Percentiles rank a stretch among this genome's conserved stretches.
phyloP scores from a whole-genome alignment of 2,797 vertebrate species.

The Chrysocyon brachyurus region DNA sequence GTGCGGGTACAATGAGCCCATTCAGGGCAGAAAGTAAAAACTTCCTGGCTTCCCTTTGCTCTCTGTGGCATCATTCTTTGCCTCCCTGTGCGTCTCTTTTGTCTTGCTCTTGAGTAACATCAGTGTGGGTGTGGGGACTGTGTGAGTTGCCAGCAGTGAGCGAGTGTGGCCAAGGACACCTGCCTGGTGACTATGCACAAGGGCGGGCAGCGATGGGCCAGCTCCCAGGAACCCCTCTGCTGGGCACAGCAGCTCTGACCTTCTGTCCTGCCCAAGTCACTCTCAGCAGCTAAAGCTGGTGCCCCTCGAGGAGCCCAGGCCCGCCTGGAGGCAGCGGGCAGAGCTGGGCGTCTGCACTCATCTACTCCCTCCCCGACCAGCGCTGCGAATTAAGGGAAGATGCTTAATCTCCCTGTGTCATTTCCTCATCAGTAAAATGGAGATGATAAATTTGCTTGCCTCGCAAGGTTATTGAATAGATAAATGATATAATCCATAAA shows the following conservation, averaged over 20 bases:
- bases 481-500: background rate
- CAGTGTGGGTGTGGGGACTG: constrained; percentile 12
- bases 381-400: background rate
- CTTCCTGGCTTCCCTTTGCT: background rate
- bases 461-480: background rate
- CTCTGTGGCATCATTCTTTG: background rate
- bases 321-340: background rate
- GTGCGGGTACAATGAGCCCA: background rate
- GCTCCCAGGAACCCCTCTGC: background rate
- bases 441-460: background rate
- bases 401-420: background rate
- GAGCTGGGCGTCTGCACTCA: too few species aligned
- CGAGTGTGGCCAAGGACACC: background rate
- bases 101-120: constrained; percentile 27
- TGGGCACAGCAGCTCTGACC: background rate
- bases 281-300: background rate
- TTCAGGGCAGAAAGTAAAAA: background rate
- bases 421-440: background rate
- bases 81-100: constrained; percentile 42
- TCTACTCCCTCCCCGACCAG: background rate
- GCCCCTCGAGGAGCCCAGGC: background rate
- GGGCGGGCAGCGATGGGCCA: background rate
- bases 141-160: background rate
- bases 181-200: background rate
- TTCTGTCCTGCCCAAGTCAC: background rate